phyloP scores from a whole-genome alignment of 2,888 invertebrate species.

The Drosophila melanocephala region DNA sequence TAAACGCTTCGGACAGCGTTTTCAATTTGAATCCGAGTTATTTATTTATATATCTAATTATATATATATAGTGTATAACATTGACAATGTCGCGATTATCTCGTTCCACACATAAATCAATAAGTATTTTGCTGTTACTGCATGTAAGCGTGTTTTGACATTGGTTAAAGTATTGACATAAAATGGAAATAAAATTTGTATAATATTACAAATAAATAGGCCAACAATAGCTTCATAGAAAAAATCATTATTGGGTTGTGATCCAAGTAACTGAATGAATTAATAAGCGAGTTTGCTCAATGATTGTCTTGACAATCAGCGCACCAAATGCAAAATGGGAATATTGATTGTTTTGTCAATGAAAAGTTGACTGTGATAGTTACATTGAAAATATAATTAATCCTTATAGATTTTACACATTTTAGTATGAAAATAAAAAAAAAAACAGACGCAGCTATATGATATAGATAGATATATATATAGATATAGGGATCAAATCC shows the following conservation, averaged over 20 bases:
- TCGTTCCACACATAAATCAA: constrained; percentile 47
- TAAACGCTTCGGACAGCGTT: constrained; percentile 36
- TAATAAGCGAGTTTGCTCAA: background rate
- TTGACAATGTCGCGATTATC: constrained; percentile 62
- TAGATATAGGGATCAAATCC: background rate
- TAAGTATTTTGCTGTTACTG: constrained; percentile 49
- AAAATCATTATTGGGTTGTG: background rate
- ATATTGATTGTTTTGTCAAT: background rate
- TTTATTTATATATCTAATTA: constrained; percentile 19
- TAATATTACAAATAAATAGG: background rate
- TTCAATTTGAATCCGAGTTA: constrained; percentile 34
- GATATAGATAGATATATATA: no score
- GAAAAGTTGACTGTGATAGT: background rate
- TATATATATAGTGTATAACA: constrained; percentile 20
- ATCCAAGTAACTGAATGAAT: background rate
- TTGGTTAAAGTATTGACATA: background rate
- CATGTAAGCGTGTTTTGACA: constrained; percentile 59
- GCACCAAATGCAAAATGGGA: background rate
- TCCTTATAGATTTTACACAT: background rate
- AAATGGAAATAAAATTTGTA: background rate
- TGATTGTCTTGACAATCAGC: background rate
- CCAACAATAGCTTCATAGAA: background rate
- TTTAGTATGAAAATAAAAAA: background rate
- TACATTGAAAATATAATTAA: background rate
- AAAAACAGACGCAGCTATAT: background rate